These are phyloP conservation scores for Hippocampus comes DNA, from an alignment of 2,113 vertebrate species.

Conservation along the genomic window DNA sequence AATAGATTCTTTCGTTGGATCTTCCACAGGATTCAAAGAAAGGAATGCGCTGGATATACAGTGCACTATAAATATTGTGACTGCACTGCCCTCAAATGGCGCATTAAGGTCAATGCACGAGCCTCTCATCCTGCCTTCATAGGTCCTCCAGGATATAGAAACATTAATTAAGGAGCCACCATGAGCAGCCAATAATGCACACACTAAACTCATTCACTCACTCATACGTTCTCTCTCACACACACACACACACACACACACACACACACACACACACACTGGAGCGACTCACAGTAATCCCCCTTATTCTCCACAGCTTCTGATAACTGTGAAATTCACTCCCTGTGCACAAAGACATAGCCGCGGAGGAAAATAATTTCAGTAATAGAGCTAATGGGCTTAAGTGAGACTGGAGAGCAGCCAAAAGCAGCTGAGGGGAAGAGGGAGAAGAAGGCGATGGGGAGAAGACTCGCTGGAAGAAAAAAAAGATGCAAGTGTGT, in stretches of 20 bases:
- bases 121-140: slow-evolving; percentile 25
- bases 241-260: slow-evolving; percentile 12
- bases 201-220: slow-evolving; percentile 33
- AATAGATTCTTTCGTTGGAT: slow-evolving; percentile 34
- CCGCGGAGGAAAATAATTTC: slow-evolving; percentile 80
- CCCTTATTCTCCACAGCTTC: slow-evolving; percentile 63
- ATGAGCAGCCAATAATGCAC: slow-evolving; percentile 71
- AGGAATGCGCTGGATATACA: slow-evolving; percentile 5
- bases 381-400: slow-evolving; percentile 82
- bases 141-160: slow-evolving; percentile 68
- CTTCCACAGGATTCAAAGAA: slow-evolving; percentile 36
- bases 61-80: slow-evolving; percentile 66
- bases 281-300: slow-evolving; percentile 47
- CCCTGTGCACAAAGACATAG: slow-evolving; percentile 74
- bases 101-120: slow-evolving; percentile 59
- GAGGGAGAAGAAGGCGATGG: slow-evolving; percentile 31
- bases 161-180: slow-evolving; percentile 76
- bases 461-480: slow-evolving; percentile 53
- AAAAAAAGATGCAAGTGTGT: slow-evolving; percentile 46
- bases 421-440: slow-evolving; percentile 72
- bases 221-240: neutral
- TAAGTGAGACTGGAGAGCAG: slow-evolving; percentile 79
- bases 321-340: slow-evolving; percentile 85
- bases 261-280: slow-evolving; percentile 40
- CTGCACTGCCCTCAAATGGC: slow-evolving; percentile 87